Conservation (phyloP, 2,888 invertebrate species). For the Andricus quercusramuli region DNA sequence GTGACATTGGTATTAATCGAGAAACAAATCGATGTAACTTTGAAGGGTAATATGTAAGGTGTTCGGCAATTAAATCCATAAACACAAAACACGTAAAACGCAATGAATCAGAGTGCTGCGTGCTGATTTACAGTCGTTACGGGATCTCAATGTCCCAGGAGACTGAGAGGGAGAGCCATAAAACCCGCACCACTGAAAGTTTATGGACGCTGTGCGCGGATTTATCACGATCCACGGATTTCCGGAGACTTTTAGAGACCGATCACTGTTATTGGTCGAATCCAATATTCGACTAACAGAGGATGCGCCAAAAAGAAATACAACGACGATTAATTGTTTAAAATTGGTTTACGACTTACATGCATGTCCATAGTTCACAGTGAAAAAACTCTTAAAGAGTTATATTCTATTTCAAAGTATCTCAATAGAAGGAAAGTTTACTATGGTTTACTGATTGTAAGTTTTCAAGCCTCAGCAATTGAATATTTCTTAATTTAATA, state of each 20-base stretch:
- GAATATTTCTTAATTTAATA: too few relatives aligned
- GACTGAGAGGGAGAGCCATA: constrained; percentile 58
- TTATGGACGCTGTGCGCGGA: constrained; percentile 70
- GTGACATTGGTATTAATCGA: not conserved
- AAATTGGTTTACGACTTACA: not conserved
- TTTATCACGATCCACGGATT: constrained; percentile 68
- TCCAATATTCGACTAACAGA: constrained; percentile 1
- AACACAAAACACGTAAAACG: constrained; percentile 56
- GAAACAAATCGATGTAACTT: not conserved
- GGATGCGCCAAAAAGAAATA: not conserved
- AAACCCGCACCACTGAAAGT: constrained; percentile 65
- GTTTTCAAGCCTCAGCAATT: too few relatives aligned
- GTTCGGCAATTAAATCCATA: constrained; percentile 34
- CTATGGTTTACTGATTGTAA: not conserved
- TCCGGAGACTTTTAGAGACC: constrained; percentile 43
- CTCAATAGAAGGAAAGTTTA: not conserved
- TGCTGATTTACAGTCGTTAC: constrained; percentile 69
- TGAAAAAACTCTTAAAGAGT: not conserved
- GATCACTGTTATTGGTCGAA: constrained; percentile 32
- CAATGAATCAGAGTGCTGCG: constrained; percentile 56
- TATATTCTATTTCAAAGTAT: not conserved
- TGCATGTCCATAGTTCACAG: not conserved
- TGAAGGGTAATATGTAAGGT: not conserved
- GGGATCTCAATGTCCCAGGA: constrained; percentile 64
- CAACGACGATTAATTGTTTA: not conserved